Evolutionary conservation across 1,140 invertebrate genomes (phyloP).

Genomic region (Drosophila yakuba): DNA sequence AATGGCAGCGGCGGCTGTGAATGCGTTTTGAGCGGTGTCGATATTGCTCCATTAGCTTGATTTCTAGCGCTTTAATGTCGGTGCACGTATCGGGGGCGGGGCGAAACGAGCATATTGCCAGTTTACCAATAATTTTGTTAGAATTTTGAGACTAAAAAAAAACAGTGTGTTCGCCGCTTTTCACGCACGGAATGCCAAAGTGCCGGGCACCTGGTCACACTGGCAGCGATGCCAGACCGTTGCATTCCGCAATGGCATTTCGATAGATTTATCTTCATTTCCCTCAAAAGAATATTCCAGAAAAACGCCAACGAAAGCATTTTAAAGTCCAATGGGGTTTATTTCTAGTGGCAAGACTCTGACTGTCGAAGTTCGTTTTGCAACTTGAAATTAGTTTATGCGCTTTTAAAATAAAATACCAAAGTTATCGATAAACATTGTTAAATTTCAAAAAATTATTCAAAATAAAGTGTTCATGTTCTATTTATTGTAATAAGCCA

Average conservation of each 20-base stretch:
- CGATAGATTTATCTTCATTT: too few species aligned
- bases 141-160: slow-evolving; percentile 16
- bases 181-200: too few species aligned
- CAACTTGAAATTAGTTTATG: background rate
- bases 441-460: background rate
- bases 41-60: slow-evolving; percentile 16
- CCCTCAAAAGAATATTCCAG: too few species aligned
- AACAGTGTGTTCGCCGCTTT: background rate
- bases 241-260: too few species aligned
- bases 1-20: slow-evolving; percentile 38
- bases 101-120: slow-evolving; percentile 6
- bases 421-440: background rate
- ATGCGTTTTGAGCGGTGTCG: background rate
- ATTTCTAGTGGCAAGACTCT: too few species aligned
- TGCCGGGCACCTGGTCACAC: too few species aligned
- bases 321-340: too few species aligned
- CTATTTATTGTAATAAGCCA: too few species aligned
- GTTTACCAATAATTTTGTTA: slow-evolving; percentile 9
- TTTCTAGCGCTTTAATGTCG: background rate
- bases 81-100: background rate
- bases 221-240: too few species aligned
- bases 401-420: background rate
- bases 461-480: background rate
- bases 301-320: too few species aligned
- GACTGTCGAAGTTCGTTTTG: too few species aligned